A percentile compares a stretch with the other conserved stretches of the same genome.
Conservation (phyloP, 2,113 vertebrate genomes). For the Chloropsis hardwickii region DNA sequence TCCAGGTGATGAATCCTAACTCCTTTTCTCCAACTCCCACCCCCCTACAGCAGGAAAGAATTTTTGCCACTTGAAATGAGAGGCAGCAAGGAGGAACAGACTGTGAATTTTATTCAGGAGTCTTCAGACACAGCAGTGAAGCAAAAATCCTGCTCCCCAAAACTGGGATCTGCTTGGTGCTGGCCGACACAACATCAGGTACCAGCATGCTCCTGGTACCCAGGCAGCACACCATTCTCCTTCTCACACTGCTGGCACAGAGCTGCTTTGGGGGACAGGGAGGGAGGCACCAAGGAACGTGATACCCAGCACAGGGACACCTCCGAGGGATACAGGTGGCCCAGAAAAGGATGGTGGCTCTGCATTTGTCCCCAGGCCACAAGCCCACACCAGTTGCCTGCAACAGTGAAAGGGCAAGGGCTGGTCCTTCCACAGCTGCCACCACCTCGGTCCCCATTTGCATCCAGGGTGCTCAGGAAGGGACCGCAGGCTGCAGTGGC, state of each 20-base stretch:
- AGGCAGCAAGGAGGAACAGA: background rate
- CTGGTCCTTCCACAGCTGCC: background rate
- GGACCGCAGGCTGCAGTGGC: background rate
- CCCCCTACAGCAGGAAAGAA: background rate
- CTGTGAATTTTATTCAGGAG: conserved; percentile 50
- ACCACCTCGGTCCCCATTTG: background rate
- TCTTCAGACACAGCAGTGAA: background rate
- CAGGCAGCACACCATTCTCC: background rate
- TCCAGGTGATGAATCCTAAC: background rate
- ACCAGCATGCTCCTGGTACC: background rate
- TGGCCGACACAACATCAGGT: background rate
- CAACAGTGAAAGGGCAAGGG: background rate
- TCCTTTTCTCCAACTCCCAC: background rate
- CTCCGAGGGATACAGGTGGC: background rate
- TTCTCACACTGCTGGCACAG: background rate
- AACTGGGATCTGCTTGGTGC: background rate
- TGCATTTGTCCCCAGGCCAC: background rate
- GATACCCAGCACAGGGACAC: background rate
- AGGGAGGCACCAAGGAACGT: background rate
- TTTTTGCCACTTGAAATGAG: conserved; percentile 2
- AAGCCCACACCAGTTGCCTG: background rate
- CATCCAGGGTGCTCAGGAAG: background rate
- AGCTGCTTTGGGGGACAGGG: background rate
- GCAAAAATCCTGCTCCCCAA: background rate
- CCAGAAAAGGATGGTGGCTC: background rate